phyloP scores from a whole-genome alignment of 2,888 invertebrate species.

The Muschampia staudingeri region DNA sequence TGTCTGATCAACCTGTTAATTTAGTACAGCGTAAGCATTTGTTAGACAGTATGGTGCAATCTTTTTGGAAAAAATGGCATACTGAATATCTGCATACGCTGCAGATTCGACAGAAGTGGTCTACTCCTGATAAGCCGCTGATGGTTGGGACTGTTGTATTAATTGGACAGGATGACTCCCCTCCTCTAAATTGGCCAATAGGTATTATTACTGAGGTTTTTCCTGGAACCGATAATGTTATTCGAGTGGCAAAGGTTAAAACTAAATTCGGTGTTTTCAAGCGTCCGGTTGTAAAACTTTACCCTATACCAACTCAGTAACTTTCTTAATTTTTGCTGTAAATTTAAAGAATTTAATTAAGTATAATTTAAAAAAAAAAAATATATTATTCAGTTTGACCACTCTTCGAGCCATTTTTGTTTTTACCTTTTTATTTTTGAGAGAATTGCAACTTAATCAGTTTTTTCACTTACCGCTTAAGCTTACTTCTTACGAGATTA shows the following conservation, averaged over 20 bases:
- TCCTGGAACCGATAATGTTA: neutral
- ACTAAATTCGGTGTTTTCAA: neutral
- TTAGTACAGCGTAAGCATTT: neutral
- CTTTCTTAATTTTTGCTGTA: neutral
- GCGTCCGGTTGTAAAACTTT: neutral
- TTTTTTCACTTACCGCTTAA: no score
- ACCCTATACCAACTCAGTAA: neutral
- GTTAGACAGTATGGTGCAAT: neutral
- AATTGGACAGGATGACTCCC: neutral
- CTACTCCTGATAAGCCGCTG: neutral
- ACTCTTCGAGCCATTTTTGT: no score
- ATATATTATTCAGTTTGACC: no score
- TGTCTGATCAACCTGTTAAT: neutral
- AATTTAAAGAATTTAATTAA: neutral
- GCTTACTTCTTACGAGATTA: no score
- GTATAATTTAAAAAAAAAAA: no score
- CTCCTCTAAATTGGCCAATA: neutral
- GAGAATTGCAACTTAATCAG: no score
- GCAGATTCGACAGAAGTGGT: neutral
- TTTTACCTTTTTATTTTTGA: no score
- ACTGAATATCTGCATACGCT: neutral
- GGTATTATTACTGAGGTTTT: neutral
- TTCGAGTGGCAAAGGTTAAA: neutral
- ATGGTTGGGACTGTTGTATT: neutral
- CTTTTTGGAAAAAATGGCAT: neutral